phyloP scores from a whole-genome alignment of 2,113 vertebrate genomes.

The Eubucco bourcierii region DNA sequence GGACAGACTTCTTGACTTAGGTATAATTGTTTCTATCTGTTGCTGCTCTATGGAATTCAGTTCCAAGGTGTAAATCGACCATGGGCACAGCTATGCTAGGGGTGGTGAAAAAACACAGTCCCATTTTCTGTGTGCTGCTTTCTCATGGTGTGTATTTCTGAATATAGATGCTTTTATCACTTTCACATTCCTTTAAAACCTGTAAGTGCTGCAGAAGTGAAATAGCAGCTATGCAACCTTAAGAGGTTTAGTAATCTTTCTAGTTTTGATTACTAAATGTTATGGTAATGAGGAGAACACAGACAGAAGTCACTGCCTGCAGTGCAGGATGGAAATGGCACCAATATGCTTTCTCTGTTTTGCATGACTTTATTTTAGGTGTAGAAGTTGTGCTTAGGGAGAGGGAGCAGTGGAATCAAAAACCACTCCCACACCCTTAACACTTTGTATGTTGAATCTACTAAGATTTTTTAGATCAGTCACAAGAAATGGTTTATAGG shows the following conservation, averaged over 20 bases:
- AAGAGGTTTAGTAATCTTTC: not conserved
- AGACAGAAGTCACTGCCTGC: not conserved
- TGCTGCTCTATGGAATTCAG: not conserved
- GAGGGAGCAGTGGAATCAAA: not conserved
- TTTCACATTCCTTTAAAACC: not conserved
- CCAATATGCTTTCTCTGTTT: not conserved
- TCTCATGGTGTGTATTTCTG: not conserved
- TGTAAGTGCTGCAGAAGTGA: not conserved
- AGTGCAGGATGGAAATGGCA: not conserved
- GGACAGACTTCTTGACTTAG: conserved; percentile 81
- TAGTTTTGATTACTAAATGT: not conserved
- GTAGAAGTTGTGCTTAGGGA: not conserved
- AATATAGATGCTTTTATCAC: not conserved
- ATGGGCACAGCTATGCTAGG: rapidly evolving
- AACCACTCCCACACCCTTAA: not conserved
- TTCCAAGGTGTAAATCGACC: not conserved
- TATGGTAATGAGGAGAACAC: not conserved
- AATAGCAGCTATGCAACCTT: not conserved
- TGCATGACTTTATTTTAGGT: rapidly evolving
- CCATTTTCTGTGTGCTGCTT: not conserved
- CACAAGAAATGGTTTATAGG: not conserved
- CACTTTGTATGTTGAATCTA: not conserved
- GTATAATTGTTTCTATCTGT: conserved; percentile 44
- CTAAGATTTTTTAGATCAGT: not conserved
- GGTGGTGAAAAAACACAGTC: not conserved